phyloP scores from a whole-genome alignment of 2,888 invertebrate species.

The Pseudolycoriella hygida region DNA sequence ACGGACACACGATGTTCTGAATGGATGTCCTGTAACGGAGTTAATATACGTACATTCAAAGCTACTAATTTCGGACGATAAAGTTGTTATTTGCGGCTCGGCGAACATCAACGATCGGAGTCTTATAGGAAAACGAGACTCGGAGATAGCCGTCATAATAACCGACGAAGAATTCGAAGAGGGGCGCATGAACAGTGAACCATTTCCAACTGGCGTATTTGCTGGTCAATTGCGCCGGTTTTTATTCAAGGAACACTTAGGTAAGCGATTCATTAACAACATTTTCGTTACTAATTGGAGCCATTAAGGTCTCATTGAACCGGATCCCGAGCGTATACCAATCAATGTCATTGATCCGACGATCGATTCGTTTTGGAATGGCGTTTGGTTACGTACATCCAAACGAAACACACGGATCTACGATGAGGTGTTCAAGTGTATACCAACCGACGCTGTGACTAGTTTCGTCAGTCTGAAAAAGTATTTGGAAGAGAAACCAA shows the following conservation, averaged over 20 bases:
- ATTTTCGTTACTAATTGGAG: conserved; percentile 10
- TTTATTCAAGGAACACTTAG: conserved; percentile 85
- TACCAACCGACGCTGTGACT: conserved; percentile 70
- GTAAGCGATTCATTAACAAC: conserved; percentile 21
- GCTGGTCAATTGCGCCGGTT: conserved; percentile 70
- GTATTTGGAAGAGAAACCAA: conserved; percentile 53
- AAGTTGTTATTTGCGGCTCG: conserved; percentile 82
- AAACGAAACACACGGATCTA: conserved; percentile 71
- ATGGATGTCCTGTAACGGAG: conserved; percentile 74
- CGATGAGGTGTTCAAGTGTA: conserved; percentile 81
- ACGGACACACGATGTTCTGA: conserved; percentile 59
- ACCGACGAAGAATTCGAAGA: conserved; percentile 70
- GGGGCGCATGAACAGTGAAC: conserved; percentile 64
- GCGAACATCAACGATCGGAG: conserved; percentile 97
- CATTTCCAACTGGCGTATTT: conserved; percentile 70
- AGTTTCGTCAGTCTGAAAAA: conserved; percentile 59
- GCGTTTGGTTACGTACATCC: conserved; percentile 69
- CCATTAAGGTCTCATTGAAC: conserved; percentile 29
- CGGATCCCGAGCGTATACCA: conserved; percentile 25
- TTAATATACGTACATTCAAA: conserved; percentile 96
- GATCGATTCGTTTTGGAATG: conserved; percentile 62
- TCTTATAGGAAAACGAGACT: conserved; percentile 84
- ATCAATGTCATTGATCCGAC: conserved; percentile 65
- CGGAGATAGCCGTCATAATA: conserved; percentile 79
- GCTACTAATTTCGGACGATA: conserved; percentile 86